Evolutionary conservation across 1,140 invertebrate genomes (phyloP), one percentile per base, ranked within the genome.

Genomic region (Diorhabda elongata): DNA sequence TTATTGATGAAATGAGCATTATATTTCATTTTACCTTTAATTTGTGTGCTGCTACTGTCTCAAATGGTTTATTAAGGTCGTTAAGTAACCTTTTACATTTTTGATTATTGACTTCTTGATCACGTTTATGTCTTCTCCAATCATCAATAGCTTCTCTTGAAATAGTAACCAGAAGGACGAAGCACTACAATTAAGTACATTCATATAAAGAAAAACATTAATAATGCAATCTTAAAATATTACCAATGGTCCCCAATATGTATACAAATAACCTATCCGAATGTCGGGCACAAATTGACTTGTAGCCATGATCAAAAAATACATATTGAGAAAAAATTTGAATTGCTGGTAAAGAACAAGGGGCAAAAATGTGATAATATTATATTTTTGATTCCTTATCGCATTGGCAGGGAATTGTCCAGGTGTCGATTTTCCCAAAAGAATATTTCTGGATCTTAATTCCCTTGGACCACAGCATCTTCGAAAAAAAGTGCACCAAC

Each of bases 351-450:
- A 99, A 59, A 99, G 85, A 58, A 99, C 98, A 85, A 98, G 81
- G 61, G 98, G 98, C 78, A 99, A 87, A 86, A 99, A 99, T 78
- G 97, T 97, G 71, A 99, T 89, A 73, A 99, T 89, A 82, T 95
- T 99, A 83, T 99, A 99, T 88, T 99, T 99, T 84, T 98, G 97
- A 87, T 99, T 99, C 74, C 95, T 88, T 70, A 99, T 97, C 71
- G 96, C 93, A 86, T 99, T 99, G 62, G 93, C 88, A 58, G 97
- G 95, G 84, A 92, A 97, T 78, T 94, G 92, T 76, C 92, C 90
- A 61, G 87, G 84, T 66, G 86, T 84, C 45, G 83, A 79, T 72
- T 83, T 83, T n/a, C 89, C 89, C 74, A 91, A 84, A 69, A 86
- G 83, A 69, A 91, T 88, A 26, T 87, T 90, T 47, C 90, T 83